These are phyloP conservation scores for Tyria jacobaeae DNA, from an alignment of 2,888 invertebrate genomes.

Conservation along the genomic window DNA sequence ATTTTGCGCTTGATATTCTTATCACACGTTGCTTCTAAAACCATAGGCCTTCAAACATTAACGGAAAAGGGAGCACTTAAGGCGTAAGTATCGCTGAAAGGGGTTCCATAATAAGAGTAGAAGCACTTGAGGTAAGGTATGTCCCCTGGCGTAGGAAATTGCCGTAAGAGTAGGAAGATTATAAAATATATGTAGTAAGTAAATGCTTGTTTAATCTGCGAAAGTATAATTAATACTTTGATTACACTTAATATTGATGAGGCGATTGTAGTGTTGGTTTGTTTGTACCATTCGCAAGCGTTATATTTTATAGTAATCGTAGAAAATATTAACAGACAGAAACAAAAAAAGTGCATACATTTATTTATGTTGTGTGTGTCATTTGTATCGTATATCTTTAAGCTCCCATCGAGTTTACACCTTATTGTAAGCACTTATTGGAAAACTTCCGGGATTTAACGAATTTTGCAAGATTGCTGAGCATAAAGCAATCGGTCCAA, in stretches of 20 bases:
- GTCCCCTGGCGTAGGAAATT: constrained; percentile 46
- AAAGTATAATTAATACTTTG: constrained; percentile 4
- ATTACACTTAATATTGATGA: neutral
- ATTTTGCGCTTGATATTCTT: constrained; percentile 41
- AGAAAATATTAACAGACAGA: neutral
- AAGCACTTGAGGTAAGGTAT: constrained; percentile 52
- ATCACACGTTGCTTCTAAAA: constrained; percentile 45
- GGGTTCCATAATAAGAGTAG: constrained; percentile 52
- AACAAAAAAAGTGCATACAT: neutral
- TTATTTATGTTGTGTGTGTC: neutral
- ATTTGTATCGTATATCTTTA: too few species aligned
- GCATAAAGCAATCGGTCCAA: neutral
- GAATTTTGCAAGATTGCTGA: neutral
- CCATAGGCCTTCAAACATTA: constrained; percentile 47
- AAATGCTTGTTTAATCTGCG: constrained; percentile 19
- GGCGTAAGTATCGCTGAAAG: constrained; percentile 32
- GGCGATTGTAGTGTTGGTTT: too few species aligned
- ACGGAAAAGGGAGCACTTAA: constrained; percentile 38
- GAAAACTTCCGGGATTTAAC: neutral
- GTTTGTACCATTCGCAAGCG: too few species aligned
- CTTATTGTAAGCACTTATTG: too few species aligned
- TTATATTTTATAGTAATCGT: too few species aligned
- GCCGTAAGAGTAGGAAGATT: constrained; percentile 22
- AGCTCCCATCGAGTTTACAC: neutral
- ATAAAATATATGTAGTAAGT: constrained; percentile 33